phyloP scores from a whole-genome alignment of 2,113 vertebrate species.

The Hyaena hyaena region DNA sequence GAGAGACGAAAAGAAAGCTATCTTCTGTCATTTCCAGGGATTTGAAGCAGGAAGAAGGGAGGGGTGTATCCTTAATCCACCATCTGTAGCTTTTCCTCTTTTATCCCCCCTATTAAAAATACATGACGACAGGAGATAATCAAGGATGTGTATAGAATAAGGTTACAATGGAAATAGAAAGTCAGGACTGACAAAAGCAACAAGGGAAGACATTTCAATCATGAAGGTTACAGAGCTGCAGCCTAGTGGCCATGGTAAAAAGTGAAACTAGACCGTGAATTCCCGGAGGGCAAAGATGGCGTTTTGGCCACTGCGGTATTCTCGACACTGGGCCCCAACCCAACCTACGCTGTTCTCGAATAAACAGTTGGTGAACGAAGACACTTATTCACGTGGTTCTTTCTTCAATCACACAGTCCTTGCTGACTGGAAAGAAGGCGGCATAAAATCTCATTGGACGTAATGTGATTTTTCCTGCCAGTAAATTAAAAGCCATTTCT shows the following conservation, averaged over 20 bases:
- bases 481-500: not conserved
- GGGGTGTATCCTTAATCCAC: not conserved
- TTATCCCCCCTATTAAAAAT: conserved; percentile 41
- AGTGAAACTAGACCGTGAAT: not conserved
- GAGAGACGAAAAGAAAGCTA: not conserved
- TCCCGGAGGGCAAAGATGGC: not conserved
- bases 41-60: not conserved
- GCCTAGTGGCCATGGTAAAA: not conserved
- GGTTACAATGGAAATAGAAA: not conserved
- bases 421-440: not conserved
- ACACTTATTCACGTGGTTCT: not conserved
- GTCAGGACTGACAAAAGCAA: not conserved
- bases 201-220: not conserved
- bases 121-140: conserved; percentile 36
- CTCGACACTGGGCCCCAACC: not conserved
- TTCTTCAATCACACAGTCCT: not conserved
- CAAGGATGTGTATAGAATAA: not conserved
- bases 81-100: conserved; percentile 54
- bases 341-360: not conserved
- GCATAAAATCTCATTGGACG: not conserved
- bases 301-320: fast-evolving
- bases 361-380: not conserved
- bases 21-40: not conserved
- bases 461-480: not conserved
- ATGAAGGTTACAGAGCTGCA: not conserved